A percentile compares a stretch with the other conserved stretches of the same genome.
Conservation (phyloP, 2,888 invertebrate genomes). For the Mythimna impura region DNA sequence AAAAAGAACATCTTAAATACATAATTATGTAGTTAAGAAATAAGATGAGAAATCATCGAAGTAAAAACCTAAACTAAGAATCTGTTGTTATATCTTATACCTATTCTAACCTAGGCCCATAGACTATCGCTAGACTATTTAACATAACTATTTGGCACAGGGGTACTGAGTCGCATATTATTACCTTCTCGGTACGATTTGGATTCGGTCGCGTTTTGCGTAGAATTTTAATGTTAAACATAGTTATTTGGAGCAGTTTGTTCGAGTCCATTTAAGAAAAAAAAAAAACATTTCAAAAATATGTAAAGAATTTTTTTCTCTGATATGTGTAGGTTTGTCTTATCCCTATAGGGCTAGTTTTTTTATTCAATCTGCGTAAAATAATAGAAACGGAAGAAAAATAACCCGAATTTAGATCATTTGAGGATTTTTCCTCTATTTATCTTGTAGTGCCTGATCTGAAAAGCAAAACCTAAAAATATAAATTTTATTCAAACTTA, state of each 20-base stretch:
- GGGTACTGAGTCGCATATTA: conserved; percentile 44
- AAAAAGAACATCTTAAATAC: no score
- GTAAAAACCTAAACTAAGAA: conserved; percentile 5
- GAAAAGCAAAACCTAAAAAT: no score
- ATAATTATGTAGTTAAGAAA: no score
- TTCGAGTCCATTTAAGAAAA: background rate
- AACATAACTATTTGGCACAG: conserved; percentile 57
- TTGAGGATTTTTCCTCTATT: background rate
- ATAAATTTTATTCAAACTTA: background rate
- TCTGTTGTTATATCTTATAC: conserved; percentile 17
- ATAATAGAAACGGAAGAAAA: background rate
- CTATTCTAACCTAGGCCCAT: conserved; percentile 20
- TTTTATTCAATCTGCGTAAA: background rate
- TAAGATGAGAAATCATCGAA: no score
- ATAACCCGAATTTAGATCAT: background rate
- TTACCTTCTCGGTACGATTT: conserved; percentile 16
- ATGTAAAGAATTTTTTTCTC: background rate
- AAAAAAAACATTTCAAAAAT: background rate
- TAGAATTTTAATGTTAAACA: conserved; percentile 14
- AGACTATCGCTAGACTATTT: conserved; percentile 29
- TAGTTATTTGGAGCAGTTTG: conserved; percentile 6
- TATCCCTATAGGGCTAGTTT: background rate
- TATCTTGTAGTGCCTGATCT: no score
- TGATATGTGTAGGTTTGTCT: background rate
- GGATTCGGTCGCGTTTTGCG: conserved; percentile 20